Conservation (phyloP, 2,888 invertebrate species). For the Julus scandinavius region DNA sequence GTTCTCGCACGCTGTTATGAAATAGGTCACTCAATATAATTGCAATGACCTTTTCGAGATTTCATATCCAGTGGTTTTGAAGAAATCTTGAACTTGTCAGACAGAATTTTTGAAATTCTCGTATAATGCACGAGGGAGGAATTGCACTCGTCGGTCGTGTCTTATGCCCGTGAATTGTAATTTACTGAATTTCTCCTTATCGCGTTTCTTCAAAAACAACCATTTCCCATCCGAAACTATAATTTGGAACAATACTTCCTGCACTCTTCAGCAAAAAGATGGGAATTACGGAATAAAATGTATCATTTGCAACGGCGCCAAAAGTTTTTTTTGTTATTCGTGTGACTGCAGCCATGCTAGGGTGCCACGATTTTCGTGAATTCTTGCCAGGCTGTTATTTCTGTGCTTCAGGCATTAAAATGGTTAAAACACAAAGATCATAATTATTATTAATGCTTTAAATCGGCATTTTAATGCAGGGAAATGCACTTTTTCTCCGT, state of each 20-base stretch:
- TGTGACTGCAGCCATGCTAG: not conserved
- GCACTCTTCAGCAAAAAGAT: not conserved
- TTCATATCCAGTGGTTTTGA: slow-evolving; percentile 15
- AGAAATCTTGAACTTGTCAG: slow-evolving; percentile 6
- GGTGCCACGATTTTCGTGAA: slow-evolving; percentile 28
- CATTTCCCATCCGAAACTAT: slow-evolving; percentile 28
- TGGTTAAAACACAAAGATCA: slow-evolving; percentile 45
- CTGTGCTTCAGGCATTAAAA: slow-evolving; percentile 1
- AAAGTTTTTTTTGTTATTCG: slow-evolving; percentile 37
- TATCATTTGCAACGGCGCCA: slow-evolving; percentile 36
- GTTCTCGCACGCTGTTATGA: not conserved
- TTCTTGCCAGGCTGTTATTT: not conserved
- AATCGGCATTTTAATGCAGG: not conserved
- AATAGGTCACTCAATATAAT: not conserved
- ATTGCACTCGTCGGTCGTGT: slow-evolving; percentile 18
- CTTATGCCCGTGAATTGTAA: slow-evolving; percentile 10
- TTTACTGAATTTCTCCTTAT: slow-evolving; percentile 4
- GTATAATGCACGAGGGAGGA: not conserved
- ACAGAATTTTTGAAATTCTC: slow-evolving; percentile 26
- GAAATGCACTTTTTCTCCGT: not conserved
- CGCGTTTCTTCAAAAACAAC: not conserved
- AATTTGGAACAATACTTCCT: slow-evolving; percentile 1
- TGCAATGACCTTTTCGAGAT: slow-evolving; percentile 5
- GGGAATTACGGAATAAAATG: slow-evolving; percentile 11
- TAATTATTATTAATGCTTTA: slow-evolving; percentile 29